These are phyloP conservation scores for Sporophila hypoxantha DNA, from an alignment of 2,113 vertebrate genomes.

Conservation along the genomic window DNA sequence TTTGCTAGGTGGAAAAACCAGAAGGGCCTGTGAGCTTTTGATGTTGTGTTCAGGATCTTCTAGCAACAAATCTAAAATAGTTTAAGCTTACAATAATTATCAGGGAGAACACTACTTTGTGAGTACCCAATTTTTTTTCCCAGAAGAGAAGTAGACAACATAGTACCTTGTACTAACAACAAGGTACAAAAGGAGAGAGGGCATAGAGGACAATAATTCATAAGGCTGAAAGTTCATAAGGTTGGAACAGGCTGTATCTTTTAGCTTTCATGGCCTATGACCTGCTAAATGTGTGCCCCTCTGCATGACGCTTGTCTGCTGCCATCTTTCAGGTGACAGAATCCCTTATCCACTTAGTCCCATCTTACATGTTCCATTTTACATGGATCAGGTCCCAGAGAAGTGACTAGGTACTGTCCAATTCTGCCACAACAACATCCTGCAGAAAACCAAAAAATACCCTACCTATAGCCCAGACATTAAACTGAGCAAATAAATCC, in stretches of 20 bases:
- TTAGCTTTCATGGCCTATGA: background rate
- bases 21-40: background rate
- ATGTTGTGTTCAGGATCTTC: background rate
- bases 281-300: background rate
- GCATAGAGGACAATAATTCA: background rate
- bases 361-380: background rate
- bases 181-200: background rate
- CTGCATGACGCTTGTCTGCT: background rate
- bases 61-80: background rate
- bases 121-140: background rate
- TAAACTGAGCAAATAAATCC: background rate
- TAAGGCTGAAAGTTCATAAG: background rate
- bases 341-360: background rate
- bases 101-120: background rate
- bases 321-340: background rate
- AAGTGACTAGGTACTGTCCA: background rate
- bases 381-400: background rate
- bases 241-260: background rate
- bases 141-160: background rate
- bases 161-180: background rate
- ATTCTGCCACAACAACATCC: background rate
- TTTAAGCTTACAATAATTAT: background rate
- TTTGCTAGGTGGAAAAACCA: slow-evolving; percentile 7
- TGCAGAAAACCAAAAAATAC: background rate
- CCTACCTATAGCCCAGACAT: background rate